Percentiles rank a stretch among this genome's conserved stretches.
These are phyloP conservation scores for Microcebus jonahi DNA, from an alignment of 2,113 vertebrate genomes.

Conservation along the genomic window DNA sequence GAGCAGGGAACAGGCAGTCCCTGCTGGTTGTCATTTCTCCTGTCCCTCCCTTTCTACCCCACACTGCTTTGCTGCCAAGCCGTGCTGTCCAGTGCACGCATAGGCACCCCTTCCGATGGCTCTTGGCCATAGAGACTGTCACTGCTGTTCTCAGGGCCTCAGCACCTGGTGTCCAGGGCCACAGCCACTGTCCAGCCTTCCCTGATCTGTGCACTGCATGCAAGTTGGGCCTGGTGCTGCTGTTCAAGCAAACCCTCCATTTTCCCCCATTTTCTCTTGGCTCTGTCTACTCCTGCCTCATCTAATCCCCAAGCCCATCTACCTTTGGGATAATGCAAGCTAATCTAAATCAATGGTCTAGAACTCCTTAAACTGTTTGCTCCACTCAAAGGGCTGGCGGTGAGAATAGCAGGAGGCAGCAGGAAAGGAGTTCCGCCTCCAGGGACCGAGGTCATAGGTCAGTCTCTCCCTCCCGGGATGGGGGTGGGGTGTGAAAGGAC, in stretches of 20 bases:
- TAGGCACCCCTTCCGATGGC: rapidly evolving
- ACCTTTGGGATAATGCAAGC: neutral
- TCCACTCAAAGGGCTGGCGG: neutral
- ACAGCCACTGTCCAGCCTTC: neutral
- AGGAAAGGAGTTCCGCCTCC: neutral
- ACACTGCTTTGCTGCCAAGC: neutral
- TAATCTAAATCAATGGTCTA: neutral
- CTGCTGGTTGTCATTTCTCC: neutral
- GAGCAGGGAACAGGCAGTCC: neutral
- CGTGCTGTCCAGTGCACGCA: neutral
- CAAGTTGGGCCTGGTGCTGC: neutral
- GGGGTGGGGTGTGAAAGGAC: neutral
- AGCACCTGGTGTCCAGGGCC: neutral
- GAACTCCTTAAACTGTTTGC: neutral
- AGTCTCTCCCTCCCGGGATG: neutral
- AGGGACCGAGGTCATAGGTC: neutral
- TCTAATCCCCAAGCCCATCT: neutral
- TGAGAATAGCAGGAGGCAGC: neutral
- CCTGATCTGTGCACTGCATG: neutral
- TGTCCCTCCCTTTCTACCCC: neutral
- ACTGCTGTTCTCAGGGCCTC: neutral
- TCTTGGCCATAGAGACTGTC: neutral
- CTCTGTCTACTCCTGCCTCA: neutral
- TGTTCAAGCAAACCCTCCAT: neutral
- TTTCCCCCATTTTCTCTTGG: neutral